Evolutionary conservation across 2,113 vertebrate genomes (phyloP), one percentile per base, ranked within the genome.

Genomic region (Pterocles orientalis): DNA sequence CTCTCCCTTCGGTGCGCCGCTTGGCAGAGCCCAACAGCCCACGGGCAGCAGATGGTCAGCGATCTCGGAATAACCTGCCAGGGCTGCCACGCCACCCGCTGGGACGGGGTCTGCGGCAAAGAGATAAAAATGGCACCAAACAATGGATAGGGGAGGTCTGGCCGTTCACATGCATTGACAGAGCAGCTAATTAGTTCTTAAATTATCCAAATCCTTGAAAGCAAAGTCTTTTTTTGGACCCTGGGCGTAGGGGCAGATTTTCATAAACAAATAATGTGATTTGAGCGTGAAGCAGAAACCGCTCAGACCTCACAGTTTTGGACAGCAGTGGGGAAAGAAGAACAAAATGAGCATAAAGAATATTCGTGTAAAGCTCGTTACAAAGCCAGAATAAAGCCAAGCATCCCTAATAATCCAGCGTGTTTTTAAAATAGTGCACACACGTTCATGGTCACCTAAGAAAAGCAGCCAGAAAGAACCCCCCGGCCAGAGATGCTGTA

Each of bases 41-140:
- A 10, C 12, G 43, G 66, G 54, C 45, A 93, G 75, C 94, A 95
- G 82, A 94, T 90, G 93, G 91, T 75, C 91, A 95, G 86, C 82
- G 88, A 43, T 19, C 82, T 45, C 87, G 12, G 33, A 45, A 71
- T 29, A 88, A 88, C 36, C 70, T 92, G 91, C 82, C 79, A 85
- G 48, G 51, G 19, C 73, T 47, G 65, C 36, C 75, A 36, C 4
- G 18, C 24, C 75, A 34, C 91, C 79, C 68, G 24, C 81, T 26
- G 65, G 85, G 75, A 88, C 3, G 41, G 65, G 69, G 47, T 82
- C n/a, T 47, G 58, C 34, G 45, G 82, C 69, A 87, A 50, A 65
- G 29, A 92, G 58, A 66, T 75, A 75, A 87, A 94, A 85, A 41
- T 33, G 65, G n/a, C 84, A 19, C 65, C 33, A 41, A n/a, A 68